Evolutionary conservation across 2,888 invertebrate species (phyloP).

Genomic region (Cheiracanthium punctorium): DNA sequence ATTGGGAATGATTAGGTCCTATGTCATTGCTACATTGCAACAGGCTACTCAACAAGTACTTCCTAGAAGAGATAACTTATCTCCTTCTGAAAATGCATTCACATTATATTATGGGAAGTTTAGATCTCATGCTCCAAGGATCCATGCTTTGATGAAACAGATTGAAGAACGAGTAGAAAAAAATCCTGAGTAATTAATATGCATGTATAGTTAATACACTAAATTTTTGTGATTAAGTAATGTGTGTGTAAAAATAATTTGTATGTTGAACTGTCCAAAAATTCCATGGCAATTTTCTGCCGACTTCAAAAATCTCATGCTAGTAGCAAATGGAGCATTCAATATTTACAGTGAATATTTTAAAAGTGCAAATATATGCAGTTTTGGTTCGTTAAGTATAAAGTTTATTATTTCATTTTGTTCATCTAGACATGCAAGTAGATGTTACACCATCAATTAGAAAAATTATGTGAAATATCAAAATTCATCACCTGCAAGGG

Average conservation of each 20-base stretch:
- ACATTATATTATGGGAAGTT: slow-evolving; percentile 93
- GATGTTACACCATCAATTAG: too few relatives aligned
- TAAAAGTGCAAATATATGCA: too few relatives aligned
- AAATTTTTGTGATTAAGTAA: background rate
- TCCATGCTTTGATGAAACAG: slow-evolving; percentile 87
- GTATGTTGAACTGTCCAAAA: background rate
- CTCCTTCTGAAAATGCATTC: slow-evolving; percentile 80
- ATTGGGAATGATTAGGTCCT: slow-evolving; percentile 86
- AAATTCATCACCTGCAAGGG: too few relatives aligned
- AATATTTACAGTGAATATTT: too few relatives aligned
- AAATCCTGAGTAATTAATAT: slow-evolving; percentile 84
- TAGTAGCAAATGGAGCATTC: too few relatives aligned
- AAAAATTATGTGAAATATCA: too few relatives aligned
- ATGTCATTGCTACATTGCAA: slow-evolving; percentile 85
- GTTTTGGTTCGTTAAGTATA: too few relatives aligned
- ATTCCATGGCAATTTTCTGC: too few relatives aligned
- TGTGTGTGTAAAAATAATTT: background rate
- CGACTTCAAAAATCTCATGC: too few relatives aligned
- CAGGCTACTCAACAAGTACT: slow-evolving; percentile 86
- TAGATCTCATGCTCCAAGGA: slow-evolving; percentile 90
- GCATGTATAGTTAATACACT: too few relatives aligned
- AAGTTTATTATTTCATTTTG: too few relatives aligned
- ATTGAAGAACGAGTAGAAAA: slow-evolving; percentile 86
- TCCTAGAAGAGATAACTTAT: slow-evolving; percentile 75
- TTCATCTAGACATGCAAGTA: too few relatives aligned